phyloP scores from a whole-genome alignment of 2,888 invertebrate species.

The Acleris literana region DNA sequence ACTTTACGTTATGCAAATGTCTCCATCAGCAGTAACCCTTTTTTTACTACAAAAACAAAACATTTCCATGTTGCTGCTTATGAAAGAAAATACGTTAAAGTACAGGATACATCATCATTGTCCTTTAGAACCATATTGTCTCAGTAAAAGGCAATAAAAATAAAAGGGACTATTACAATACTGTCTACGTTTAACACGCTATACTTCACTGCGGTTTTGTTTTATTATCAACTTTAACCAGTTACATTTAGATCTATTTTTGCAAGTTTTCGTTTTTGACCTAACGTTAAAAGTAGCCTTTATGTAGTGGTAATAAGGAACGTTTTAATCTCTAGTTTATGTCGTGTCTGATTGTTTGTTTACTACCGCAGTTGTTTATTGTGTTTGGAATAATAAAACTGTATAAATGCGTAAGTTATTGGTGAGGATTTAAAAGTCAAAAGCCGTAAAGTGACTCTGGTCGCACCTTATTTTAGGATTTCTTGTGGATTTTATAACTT shows the following conservation, averaged over 20 bases:
- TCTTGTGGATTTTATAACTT: neutral
- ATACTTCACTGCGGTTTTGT: slow-evolving; percentile 9
- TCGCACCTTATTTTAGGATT: slow-evolving; percentile 27
- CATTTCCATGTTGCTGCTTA: slow-evolving; percentile 5
- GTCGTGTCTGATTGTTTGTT: slow-evolving; percentile 35
- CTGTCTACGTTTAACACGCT: slow-evolving; percentile 19
- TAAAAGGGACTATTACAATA: slow-evolving; percentile 35
- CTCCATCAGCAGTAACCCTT: neutral
- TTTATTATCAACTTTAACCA: neutral
- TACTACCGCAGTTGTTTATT: slow-evolving; percentile 37
- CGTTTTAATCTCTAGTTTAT: slow-evolving; percentile 28
- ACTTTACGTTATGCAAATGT: slow-evolving; percentile 8
- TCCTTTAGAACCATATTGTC: slow-evolving; percentile 30
- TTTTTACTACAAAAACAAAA: neutral
- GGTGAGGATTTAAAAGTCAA: slow-evolving; percentile 33
- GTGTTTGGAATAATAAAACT: slow-evolving; percentile 35
- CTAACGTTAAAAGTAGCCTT: slow-evolving; percentile 18
- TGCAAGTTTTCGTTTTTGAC: slow-evolving; percentile 6
- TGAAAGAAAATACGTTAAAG: slow-evolving; percentile 22
- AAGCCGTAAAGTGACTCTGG: slow-evolving; percentile 18
- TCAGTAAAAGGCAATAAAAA: slow-evolving; percentile 36
- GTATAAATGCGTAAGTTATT: slow-evolving; percentile 35
- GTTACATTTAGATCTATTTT: slow-evolving; percentile 4
- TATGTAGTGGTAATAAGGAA: slow-evolving; percentile 29
- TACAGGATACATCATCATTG: slow-evolving; percentile 36